Evolutionary conservation across 2,888 invertebrate genomes (phyloP).

Genomic region (Noctuana brunneofusca): DNA sequence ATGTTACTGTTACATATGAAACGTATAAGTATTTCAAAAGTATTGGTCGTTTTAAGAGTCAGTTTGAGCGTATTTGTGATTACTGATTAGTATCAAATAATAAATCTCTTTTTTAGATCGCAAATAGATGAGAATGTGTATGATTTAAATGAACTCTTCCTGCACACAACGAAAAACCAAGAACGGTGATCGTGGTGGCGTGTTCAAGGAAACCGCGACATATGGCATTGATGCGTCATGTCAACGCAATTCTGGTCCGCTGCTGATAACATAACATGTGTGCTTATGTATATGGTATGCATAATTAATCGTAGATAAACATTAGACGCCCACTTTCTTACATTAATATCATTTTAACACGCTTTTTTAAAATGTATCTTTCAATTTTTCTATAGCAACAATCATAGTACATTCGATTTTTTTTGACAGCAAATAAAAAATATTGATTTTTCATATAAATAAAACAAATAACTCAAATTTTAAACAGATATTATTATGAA

Average conservation of each 20-base stretch:
- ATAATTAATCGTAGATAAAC: slow-evolving; percentile 26
- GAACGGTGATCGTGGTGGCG: slow-evolving; percentile 47
- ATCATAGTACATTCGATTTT: no score
- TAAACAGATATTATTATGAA: no score
- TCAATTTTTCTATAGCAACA: neutral
- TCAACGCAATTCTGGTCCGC: slow-evolving; percentile 40
- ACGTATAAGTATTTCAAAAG: neutral
- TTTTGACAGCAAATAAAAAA: no score
- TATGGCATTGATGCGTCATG: slow-evolving; percentile 74
- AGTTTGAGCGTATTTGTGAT: neutral
- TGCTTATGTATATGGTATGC: slow-evolving; percentile 13
- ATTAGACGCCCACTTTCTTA: slow-evolving; percentile 27
- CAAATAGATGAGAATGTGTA: no score
- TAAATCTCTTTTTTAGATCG: no score
- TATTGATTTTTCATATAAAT: no score
- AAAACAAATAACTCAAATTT: no score
- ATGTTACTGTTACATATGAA: slow-evolving; percentile 1
- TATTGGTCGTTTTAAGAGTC: neutral
- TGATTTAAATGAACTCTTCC: neutral
- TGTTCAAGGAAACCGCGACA: slow-evolving; percentile 76
- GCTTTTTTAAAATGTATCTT: neutral
- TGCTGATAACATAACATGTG: slow-evolving; percentile 34
- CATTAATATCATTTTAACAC: neutral
- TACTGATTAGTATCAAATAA: no score
- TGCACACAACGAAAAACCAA: slow-evolving; percentile 16